Percentiles rank a stretch among this genome's conserved stretches.
These are phyloP conservation scores for Agapostemon virescens DNA, from an alignment of 2,888 invertebrate genomes.

Conservation along the genomic window DNA sequence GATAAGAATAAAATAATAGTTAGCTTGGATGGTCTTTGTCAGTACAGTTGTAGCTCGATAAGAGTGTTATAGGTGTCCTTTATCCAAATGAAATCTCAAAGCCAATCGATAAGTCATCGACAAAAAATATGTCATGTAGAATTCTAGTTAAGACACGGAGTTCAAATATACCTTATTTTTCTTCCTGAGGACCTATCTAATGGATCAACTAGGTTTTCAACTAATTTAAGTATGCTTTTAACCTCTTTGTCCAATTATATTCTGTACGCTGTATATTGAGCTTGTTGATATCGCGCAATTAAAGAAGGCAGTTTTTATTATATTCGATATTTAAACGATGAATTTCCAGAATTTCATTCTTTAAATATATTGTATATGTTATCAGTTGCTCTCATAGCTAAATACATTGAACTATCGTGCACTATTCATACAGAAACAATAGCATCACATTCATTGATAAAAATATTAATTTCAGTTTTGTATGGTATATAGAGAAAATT, in stretches of 20 bases:
- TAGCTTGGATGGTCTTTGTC: too few species aligned
- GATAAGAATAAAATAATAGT: too few species aligned
- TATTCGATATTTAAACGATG: background rate
- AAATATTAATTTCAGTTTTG: conserved; percentile 64
- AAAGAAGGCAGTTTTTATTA: background rate
- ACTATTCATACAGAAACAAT: background rate
- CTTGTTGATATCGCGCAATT: background rate
- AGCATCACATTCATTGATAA: background rate
- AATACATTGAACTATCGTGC: background rate
- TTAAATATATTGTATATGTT: background rate
- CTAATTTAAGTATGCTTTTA: background rate
- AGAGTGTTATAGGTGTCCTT: background rate
- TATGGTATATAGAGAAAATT: conserved; percentile 65
- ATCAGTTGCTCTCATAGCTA: background rate
- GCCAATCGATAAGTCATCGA: background rate
- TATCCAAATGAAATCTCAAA: background rate
- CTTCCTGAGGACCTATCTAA: background rate
- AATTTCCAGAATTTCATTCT: background rate
- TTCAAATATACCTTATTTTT: background rate
- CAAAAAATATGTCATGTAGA: background rate
- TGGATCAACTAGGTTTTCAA: background rate
- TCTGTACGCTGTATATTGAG: background rate
- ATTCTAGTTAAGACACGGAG: background rate
- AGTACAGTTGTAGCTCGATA: background rate
- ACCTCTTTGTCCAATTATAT: background rate